Conservation (phyloP, 2,888 invertebrate species). For the Eupeodes latifasciatus region DNA sequence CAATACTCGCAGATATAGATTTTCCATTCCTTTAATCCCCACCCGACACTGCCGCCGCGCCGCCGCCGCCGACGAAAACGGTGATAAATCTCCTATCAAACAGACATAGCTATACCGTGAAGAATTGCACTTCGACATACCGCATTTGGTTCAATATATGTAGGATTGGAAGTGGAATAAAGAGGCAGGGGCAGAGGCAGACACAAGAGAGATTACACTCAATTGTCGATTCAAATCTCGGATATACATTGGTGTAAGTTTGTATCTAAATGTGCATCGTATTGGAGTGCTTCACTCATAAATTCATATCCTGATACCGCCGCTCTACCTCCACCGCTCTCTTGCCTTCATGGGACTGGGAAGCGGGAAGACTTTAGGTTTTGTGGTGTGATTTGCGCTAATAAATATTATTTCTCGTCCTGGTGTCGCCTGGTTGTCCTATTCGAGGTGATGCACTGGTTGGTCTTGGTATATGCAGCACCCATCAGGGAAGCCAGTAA, state of each 20-base stretch:
- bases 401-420: conserved; percentile 68
- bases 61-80: conserved; percentile 1
- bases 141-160: conserved; percentile 8
- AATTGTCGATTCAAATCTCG: conserved; percentile 69
- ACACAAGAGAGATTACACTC: conserved; percentile 58
- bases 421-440: conserved; percentile 44
- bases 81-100: conserved; percentile 62
- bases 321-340: too few relatives aligned
- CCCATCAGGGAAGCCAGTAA: not conserved
- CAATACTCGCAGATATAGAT: conserved; percentile 11
- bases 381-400: conserved; percentile 69
- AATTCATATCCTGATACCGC: conserved; percentile 62
- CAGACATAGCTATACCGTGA: conserved; percentile 50
- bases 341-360: too few relatives aligned
- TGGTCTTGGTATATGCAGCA: not conserved
- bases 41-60: conserved; percentile 5
- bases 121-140: conserved; percentile 62
- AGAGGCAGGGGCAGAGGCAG: not conserved
- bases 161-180: too few relatives aligned
- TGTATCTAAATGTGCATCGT: conserved; percentile 65
- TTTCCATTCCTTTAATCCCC: conserved; percentile 34
- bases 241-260: conserved; percentile 24
- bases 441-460: conserved; percentile 55
- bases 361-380: conserved; percentile 23
- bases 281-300: conserved; percentile 62